A percentile compares a stretch with the other conserved stretches of the same genome.
phyloP scores from a whole-genome alignment of 2,888 invertebrate genomes.

The Cephus sareptanus region DNA sequence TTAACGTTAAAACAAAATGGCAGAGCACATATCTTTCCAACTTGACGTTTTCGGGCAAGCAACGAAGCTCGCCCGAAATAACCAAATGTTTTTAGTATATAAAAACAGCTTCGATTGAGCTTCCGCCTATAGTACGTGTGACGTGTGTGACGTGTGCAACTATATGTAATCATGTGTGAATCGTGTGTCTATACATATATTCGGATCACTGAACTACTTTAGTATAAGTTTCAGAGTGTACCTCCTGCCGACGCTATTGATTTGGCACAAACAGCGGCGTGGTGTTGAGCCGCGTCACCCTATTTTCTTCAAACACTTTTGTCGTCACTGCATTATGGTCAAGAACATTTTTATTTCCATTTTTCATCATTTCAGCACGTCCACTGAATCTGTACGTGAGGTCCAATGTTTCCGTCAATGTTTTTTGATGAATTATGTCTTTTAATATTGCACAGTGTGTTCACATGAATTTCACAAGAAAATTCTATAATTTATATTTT shows the following conservation, averaged over 20 bases:
- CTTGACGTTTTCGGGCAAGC: conserved; percentile 23
- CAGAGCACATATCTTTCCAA: conserved; percentile 62
- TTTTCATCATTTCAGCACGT: neutral
- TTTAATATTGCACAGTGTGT: neutral
- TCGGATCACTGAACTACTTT: neutral
- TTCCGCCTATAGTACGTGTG: neutral
- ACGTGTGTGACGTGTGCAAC: neutral
- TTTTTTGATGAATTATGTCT: neutral
- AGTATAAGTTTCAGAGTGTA: neutral
- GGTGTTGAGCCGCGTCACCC: neutral
- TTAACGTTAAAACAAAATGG: conserved; percentile 25
- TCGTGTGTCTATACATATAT: neutral
- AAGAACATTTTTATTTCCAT: neutral
- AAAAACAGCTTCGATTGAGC: neutral
- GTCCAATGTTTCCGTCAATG: neutral
- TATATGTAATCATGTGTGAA: neutral
- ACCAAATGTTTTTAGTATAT: neutral
- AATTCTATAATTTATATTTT: neutral
- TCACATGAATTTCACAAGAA: neutral
- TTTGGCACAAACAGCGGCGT: neutral
- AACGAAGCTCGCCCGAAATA: neutral
- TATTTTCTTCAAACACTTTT: neutral
- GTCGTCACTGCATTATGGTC: neutral
- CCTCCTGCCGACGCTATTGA: neutral
- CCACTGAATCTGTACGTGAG: neutral